A percentile compares a stretch with the other conserved stretches of the same genome.
phyloP scores from a whole-genome alignment of 1,140 invertebrate genomes.

The Plutomurus gul region DNA sequence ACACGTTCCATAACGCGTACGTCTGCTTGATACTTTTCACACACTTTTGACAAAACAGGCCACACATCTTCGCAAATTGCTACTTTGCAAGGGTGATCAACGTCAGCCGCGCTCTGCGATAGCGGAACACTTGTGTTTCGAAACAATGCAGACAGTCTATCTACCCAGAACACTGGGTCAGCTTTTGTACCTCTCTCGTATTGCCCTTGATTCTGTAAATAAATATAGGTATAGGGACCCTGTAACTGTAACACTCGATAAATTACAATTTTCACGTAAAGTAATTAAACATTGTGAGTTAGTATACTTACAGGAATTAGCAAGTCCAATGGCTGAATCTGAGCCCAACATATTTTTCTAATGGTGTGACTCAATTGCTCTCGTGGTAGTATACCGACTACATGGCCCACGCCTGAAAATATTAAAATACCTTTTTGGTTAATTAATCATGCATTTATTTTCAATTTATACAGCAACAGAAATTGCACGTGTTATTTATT shows the following conservation, averaged over 20 bases:
- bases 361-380: conserved; percentile 72
- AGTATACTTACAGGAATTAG: conserved; percentile 55
- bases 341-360: conserved; percentile 76
- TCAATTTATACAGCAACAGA: conserved; percentile 19
- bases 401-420: conserved; percentile 67
- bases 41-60: conserved; percentile 81
- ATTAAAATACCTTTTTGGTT: conserved; percentile 41
- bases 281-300: not conserved
- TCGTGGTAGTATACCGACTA: conserved; percentile 66
- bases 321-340: conserved; percentile 69
- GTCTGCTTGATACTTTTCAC: conserved; percentile 77
- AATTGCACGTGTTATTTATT: no score
- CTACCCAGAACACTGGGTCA: conserved; percentile 92
- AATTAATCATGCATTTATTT: conserved; percentile 55
- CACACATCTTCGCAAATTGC: conserved; percentile 79
- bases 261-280: conserved; percentile 5
- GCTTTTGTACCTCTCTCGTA: conserved; percentile 61
- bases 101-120: conserved; percentile 60
- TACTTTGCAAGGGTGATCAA: conserved; percentile 76
- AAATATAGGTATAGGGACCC: not conserved
- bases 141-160: conserved; percentile 88
- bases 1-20: conserved; percentile 85
- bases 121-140: conserved; percentile 69
- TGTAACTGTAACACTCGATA: not conserved
- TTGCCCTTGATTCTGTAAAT: conserved; percentile 54